Evolutionary conservation across 2,888 invertebrate species (phyloP).

Genomic region (Drosophila paramelanica): DNA sequence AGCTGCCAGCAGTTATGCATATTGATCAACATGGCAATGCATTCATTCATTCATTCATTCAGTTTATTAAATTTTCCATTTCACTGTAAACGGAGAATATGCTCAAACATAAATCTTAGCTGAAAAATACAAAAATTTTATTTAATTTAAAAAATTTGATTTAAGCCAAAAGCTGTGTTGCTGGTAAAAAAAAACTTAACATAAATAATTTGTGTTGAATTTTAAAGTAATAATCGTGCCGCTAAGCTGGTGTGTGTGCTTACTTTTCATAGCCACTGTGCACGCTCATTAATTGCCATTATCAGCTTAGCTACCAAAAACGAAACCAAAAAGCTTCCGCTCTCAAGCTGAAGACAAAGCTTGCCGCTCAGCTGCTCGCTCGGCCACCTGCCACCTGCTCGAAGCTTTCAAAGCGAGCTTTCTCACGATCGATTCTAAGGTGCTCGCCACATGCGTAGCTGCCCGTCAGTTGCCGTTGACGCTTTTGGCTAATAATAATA

Average conservation of each 20-base stretch:
- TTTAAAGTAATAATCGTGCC: no score
- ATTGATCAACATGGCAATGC: slow-evolving; percentile 17
- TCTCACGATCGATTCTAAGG: slow-evolving; percentile 63
- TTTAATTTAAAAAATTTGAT: no score
- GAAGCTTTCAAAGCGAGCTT: slow-evolving; percentile 50
- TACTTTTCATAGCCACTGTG: slow-evolving; percentile 1
- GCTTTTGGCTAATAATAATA: slow-evolving; percentile 72
- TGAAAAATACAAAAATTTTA: no score
- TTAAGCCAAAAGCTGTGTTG: no score
- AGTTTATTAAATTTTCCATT: no score
- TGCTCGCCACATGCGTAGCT: slow-evolving; percentile 60
- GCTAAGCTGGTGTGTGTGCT: not conserved
- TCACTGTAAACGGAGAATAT: no score
- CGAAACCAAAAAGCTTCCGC: slow-evolving; percentile 12
- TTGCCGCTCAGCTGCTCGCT: slow-evolving; percentile 5
- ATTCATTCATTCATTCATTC: no score
- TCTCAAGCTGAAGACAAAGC: slow-evolving; percentile 15
- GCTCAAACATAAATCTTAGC: no score
- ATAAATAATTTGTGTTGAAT: no score
- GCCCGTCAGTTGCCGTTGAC: slow-evolving; percentile 57
- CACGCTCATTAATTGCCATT: slow-evolving; percentile 11
- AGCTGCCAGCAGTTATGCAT: slow-evolving; percentile 62
- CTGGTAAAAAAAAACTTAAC: no score
- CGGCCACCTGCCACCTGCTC: slow-evolving; percentile 37
- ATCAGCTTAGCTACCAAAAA: slow-evolving; percentile 26